phyloP scores from a whole-genome alignment of 2,888 invertebrate species.

The Spodoptera littoralis region DNA sequence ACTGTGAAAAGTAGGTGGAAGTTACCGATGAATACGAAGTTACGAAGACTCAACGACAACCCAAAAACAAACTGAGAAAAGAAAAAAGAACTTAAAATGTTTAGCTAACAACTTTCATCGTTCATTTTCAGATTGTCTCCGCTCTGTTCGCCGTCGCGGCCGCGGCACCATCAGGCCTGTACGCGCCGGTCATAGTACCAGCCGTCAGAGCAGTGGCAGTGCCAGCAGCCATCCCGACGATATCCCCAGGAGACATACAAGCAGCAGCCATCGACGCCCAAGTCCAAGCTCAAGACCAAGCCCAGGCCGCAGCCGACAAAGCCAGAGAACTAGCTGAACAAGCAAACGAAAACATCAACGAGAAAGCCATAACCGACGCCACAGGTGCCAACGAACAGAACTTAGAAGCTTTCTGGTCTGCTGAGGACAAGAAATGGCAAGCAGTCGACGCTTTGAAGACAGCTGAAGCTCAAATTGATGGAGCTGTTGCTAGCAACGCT shows the following conservation, averaged over 20 bases:
- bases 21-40: no score
- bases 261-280: slow-evolving; percentile 80
- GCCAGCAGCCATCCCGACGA: slow-evolving; percentile 66
- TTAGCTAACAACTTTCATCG: not conserved
- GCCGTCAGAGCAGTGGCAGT: slow-evolving; percentile 51
- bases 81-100: no score
- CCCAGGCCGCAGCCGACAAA: slow-evolving; percentile 70
- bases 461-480: slow-evolving; percentile 76
- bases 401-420: slow-evolving; percentile 70
- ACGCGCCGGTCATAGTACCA: slow-evolving; percentile 46
- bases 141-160: slow-evolving; percentile 74
- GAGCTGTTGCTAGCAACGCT: slow-evolving; percentile 70
- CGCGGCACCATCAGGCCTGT: slow-evolving; percentile 73
- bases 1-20: no score
- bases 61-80: no score
- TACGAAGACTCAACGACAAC: no score
- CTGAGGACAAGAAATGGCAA: slow-evolving; percentile 83
- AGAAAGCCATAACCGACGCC: slow-evolving; percentile 63
- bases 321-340: slow-evolving; percentile 68
- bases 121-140: slow-evolving; percentile 72
- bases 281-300: slow-evolving; percentile 66
- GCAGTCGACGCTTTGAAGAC: slow-evolving; percentile 75
- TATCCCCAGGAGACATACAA: slow-evolving; percentile 79
- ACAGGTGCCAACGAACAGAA: slow-evolving; percentile 71
- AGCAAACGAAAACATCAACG: slow-evolving; percentile 67